These are phyloP conservation scores for Myripristis murdjan DNA, from an alignment of 2,797 vertebrate genomes.

Conservation along the genomic window DNA sequence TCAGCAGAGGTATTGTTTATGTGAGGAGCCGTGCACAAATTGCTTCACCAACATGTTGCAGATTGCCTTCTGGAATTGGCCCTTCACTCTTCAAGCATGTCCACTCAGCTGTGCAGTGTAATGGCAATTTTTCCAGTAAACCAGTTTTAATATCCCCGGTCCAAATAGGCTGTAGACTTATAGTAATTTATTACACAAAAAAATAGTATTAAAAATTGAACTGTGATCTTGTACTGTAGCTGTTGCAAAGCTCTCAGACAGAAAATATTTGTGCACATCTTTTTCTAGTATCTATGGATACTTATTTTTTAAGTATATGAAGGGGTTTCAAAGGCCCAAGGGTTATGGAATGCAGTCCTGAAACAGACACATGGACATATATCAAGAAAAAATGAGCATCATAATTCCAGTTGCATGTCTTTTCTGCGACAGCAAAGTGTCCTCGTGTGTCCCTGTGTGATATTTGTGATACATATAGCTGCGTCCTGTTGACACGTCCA, in stretches of 20 bases:
- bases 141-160: slow-evolving; percentile 8
- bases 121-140: neutral
- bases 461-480: neutral
- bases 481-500: slow-evolving; percentile 20
- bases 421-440: neutral
- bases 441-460: neutral
- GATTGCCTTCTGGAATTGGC: neutral
- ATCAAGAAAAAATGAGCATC: neutral
- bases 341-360: neutral
- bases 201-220: neutral
- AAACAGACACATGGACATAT: neutral
- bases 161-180: neutral
- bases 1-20: neutral
- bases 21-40: neutral
- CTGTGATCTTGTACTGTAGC: too few relatives aligned
- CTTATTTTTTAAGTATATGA: too few relatives aligned
- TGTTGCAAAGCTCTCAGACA: too few relatives aligned
- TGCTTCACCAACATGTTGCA: neutral
- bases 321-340: neutral
- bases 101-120: neutral
- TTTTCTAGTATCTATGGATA: too few relatives aligned
- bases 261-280: too few relatives aligned
- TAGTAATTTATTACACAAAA: neutral
- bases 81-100: neutral
- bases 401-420: neutral